Conservation (phyloP, 2,113 vertebrate genomes). For the Oxyura jamaicensis region DNA sequence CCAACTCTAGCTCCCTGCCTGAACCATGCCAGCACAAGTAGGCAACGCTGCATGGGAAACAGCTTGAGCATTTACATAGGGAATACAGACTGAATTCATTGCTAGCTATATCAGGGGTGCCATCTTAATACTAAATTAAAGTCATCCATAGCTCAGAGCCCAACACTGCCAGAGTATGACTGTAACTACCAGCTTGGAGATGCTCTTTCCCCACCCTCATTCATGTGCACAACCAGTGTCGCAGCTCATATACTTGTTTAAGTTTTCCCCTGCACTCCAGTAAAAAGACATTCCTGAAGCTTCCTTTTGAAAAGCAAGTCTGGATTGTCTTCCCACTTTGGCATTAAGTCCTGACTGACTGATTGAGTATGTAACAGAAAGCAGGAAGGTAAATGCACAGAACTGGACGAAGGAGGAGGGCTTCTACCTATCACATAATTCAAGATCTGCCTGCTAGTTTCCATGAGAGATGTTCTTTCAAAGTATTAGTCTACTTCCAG, state of each 20-base stretch:
- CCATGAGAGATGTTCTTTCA: neutral
- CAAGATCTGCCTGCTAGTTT: neutral
- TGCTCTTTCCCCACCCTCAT: neutral
- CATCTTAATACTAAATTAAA: neutral
- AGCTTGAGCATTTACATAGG: neutral
- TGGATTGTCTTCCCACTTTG: neutral
- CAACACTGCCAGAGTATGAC: neutral
- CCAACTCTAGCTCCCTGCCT: neutral
- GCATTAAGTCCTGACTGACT: neutral
- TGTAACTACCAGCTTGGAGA: neutral
- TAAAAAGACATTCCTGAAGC: neutral
- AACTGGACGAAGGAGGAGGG: neutral
- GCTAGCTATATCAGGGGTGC: neutral
- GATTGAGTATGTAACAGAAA: neutral
- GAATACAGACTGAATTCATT: neutral
- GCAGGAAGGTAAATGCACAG: neutral
- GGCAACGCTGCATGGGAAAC: neutral
- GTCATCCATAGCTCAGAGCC: neutral
- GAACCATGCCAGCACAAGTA: neutral
- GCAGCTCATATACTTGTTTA: neutral
- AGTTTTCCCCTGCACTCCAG: neutral
- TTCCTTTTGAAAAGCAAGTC: neutral
- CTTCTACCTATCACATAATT: neutral
- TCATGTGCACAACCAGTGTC: fast-evolving
- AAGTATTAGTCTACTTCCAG: neutral